Conservation (phyloP, 2,888 invertebrate species). For the Polyommatus icarus region DNA sequence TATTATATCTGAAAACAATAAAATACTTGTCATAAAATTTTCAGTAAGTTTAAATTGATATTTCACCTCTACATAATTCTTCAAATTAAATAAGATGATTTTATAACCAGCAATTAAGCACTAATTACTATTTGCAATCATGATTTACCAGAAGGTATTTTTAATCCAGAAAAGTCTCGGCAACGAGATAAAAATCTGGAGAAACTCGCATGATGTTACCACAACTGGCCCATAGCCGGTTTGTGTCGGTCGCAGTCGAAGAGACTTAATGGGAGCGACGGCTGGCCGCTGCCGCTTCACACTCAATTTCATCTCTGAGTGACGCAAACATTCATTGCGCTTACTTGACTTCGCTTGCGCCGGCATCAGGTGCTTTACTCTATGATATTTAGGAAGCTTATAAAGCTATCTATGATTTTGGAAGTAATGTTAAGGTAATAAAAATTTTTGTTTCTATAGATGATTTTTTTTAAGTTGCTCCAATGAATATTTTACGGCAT, state of each 20-base stretch:
- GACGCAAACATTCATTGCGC: conserved; percentile 77
- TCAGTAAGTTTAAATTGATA: background rate
- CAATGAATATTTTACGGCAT: conserved; percentile 16
- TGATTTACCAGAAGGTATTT: background rate
- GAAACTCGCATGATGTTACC: conserved; percentile 45
- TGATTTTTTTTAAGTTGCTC: background rate
- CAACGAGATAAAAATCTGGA: conserved; percentile 15
- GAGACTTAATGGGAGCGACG: conserved; percentile 79
- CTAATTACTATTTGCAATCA: background rate
- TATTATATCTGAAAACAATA: background rate
- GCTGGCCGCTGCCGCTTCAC: conserved; percentile 78
- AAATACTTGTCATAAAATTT: background rate
- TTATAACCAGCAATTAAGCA: background rate
- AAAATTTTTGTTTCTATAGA: too few relatives aligned
- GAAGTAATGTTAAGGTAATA: background rate
- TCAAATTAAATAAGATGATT: background rate
- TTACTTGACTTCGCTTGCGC: conserved; percentile 57
- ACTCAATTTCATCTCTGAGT: conserved; percentile 80
- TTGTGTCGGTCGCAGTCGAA: conserved; percentile 67
- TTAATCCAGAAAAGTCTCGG: background rate
- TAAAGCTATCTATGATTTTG: background rate
- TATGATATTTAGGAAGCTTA: conserved; percentile 31
- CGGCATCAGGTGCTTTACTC: conserved; percentile 60
- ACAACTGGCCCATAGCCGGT: conserved; percentile 62
- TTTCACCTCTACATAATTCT: background rate